Evolutionary conservation across 2,797 vertebrate genomes (phyloP), one percentile per base, ranked within the genome.

Genomic region (Brachyalestes nurse): DNA sequence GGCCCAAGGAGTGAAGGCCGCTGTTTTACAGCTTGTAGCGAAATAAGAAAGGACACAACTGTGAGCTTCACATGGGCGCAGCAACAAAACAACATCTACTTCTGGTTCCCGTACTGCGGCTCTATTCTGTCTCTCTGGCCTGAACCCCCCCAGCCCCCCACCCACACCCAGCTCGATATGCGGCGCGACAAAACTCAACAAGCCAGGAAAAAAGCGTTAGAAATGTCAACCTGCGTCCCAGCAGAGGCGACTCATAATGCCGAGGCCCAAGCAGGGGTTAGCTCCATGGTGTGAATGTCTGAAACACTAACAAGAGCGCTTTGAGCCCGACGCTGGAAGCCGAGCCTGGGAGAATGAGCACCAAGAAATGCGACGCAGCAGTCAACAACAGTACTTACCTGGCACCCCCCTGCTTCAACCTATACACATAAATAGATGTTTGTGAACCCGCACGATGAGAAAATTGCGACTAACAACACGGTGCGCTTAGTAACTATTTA

Each of bases 201-300:
- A 66, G 66, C 75, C 61, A 69, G 61, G 60, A 77, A 81, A 79
- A 64, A 78, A 61, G 14, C 61, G 73, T 60, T 83, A 3, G 17
- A 82, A 86, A 77, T 79, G 84, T 76, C 79, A 79, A 77, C 28
- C 67, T 21, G 47, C 49, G 73, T 79, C 72, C 73, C n/a, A 23
- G 45, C 28, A 83, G 73, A 76, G 55, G 38, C 23, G 10, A 83
- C 81, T 74, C 62, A 57, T 64, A 80, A 74, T 45, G 72, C 76
- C 62, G 70, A 45, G 13, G 73, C 62, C 53, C 57, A 51, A 51
- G 67, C 69, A 83, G 34, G 69, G 72, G 72, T 82, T 70, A 69
- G 64, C 60, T 69, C 65, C 77, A 69, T 19, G 58, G 81, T 67
- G 65, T 66, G 45, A 65, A 47, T 73, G 62, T 62, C 53, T 72